Base-by-base conservation (phyloP, 2,888 invertebrate genomes). In the Gerris lacustris region DNA sequence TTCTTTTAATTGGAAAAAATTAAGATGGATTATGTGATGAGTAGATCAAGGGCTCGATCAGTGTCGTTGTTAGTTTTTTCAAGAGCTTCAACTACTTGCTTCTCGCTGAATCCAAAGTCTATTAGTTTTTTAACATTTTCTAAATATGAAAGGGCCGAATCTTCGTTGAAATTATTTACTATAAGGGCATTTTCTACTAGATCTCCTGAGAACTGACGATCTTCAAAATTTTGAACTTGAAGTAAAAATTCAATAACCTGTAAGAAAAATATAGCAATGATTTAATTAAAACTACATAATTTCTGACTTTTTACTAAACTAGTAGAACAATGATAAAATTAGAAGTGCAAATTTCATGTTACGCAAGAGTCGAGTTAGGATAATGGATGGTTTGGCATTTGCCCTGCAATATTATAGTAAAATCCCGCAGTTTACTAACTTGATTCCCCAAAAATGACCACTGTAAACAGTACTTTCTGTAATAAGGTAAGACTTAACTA, bases 211-310 rank as follows among this genome's bases (percentile, higher is more conserved):
- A 78, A 79, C 63, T 80, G 79, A 31, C 82, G 82, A 45, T 78
- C 77, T 74, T 84, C 84, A 67, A 84, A 77, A 55, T 79, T 78
- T 73, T 84, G 83, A 31, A 84, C 83, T 74, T 88, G 87, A 76
- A 94, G 84, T 68, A 94, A 84, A 80, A 90, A 90, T 79, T 94
- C 94, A 71, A 94, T 87, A 76, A 93, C 86, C 90, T 91, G 82
- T 31, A 31, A 31, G 31, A 45, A 82, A 45, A 72, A 15, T 71
- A 11, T 55, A 55, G 5, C 31, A 31, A 31, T 31, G 31, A 31
- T 31, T 31, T 31, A 31, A 2, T 31, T 31, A 31, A 31, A 1
- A 31, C 31, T 31, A 31, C 31, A 31, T 31, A 31, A 31, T 31
- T 31, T 31, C 1, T 31, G 31, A 31, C 31, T 31, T 31, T 31